Evolutionary conservation across 2,888 invertebrate species (phyloP).

Genomic region (Digitonthophagus gazella): DNA sequence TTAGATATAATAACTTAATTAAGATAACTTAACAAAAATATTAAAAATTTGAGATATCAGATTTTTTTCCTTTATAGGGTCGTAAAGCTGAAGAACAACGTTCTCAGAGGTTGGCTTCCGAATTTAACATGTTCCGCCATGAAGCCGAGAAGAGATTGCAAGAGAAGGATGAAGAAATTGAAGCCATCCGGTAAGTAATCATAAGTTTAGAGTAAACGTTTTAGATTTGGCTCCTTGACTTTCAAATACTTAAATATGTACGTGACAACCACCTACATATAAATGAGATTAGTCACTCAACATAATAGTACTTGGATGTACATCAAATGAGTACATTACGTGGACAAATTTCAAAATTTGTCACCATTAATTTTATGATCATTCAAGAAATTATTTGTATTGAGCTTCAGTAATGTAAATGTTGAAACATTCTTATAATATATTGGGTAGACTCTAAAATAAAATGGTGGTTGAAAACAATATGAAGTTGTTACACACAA

Average conservation of each 20-base stretch:
- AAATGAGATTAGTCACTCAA: background rate
- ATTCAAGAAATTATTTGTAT: background rate
- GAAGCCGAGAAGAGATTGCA: constrained; percentile 95
- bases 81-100: constrained; percentile 98
- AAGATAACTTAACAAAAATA: constrained; percentile 13
- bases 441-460: background rate
- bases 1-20: too few relatives aligned
- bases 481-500: background rate
- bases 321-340: background rate
- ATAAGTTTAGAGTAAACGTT: too few relatives aligned
- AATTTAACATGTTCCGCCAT: constrained; percentile 91
- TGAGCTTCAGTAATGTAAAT: background rate
- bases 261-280: background rate
- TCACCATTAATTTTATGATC: background rate
- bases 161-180: constrained; percentile 99
- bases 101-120: constrained; percentile 87
- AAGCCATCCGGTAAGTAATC: constrained; percentile 85
- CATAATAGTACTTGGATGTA: background rate
- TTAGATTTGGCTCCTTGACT: too few relatives aligned
- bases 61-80: constrained; percentile 58
- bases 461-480: background rate
- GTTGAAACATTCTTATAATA: background rate
- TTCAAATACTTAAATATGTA: too few relatives aligned
- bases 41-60: background rate
- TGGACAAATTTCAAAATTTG: background rate